Evolutionary conservation across 2,113 vertebrate genomes (phyloP).

Genomic region (Ursus arctos): DNA sequence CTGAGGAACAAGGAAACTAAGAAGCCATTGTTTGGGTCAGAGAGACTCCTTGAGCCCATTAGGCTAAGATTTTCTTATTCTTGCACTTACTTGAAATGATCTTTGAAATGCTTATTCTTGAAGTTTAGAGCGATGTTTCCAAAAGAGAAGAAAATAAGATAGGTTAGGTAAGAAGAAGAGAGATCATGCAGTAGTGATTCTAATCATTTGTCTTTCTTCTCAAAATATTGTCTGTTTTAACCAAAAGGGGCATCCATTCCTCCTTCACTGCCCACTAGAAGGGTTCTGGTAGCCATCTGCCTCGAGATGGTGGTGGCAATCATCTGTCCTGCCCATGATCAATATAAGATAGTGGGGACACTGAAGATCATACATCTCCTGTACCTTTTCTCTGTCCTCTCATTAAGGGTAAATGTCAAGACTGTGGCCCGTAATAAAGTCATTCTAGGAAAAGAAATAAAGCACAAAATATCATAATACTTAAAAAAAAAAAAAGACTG

Average conservation of each 20-base stretch:
- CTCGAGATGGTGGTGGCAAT: not conserved
- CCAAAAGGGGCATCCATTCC: not conserved
- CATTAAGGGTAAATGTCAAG: not conserved
- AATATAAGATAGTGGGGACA: not conserved
- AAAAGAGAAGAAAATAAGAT: constrained; percentile 25
- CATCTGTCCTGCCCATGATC: not conserved
- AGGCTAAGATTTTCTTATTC: not conserved
- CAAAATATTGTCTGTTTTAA: not conserved
- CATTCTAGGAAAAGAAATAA: constrained; percentile 22
- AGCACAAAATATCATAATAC: not conserved
- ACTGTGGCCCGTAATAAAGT: not conserved
- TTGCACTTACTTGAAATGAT: not conserved
- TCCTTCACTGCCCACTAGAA: not conserved
- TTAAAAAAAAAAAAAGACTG: not conserved
- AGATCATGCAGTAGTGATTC: constrained; percentile 16
- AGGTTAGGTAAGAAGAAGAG: not conserved
- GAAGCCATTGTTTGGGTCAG: not conserved
- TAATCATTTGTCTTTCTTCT: constrained; percentile 11
- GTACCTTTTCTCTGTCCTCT: not conserved
- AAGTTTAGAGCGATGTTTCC: not conserved
- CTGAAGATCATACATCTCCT: not conserved
- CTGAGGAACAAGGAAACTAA: not conserved
- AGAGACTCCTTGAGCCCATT: not conserved
- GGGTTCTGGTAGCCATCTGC: not conserved
- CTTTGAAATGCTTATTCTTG: not conserved